Evolutionary conservation across 2,113 vertebrate species (phyloP), one percentile per base, ranked within the genome.

Genomic region (Geococcyx californianus): DNA sequence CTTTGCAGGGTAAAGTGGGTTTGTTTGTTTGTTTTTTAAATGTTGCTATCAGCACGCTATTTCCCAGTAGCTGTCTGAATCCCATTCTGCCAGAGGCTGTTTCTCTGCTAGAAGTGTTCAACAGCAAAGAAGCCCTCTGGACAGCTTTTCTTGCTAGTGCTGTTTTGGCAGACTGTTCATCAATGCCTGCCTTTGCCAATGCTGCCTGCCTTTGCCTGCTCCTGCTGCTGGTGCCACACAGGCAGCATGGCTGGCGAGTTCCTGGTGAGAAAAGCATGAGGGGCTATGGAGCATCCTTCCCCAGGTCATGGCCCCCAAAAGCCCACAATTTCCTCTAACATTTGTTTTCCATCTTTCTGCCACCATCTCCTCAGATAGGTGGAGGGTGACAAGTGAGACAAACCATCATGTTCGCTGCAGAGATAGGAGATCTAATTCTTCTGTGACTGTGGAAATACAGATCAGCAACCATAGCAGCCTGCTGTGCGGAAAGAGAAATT

Each of bases 181-280:
- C 56, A 25, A 36, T 23, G 77, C 15, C 29, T 63, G 44, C 16
- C 33, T 63, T 44, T 31, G 25, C 36, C 17, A 5, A 23, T 10
- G 16, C 21, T 31, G 23, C 23, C 18, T 36, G 52, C 54, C 26
- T 33, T 16, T 11, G 28, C 62, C 59, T 38, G 36, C 11, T n/a
- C 16, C 18, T 9, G 6, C 51, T 44, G 52, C 52, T 2, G 10
- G 73, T 1, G 0, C 40, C 64, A 20, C 8, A 6, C 11, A 11
- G 11, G 38, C 51, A 36, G 52, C 34, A 33, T 28, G 31, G 31
- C 24, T 51, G 72, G 63, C 13, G n/a, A 45, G 54, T 21, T 21
- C 19, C 8, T 0, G 0, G 11, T 1, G 1, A 89, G 29, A 72
- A 51, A 26, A 72, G 38, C 17, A 47, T 2, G 3, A 47, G 26